phyloP scores from a whole-genome alignment of 2,888 invertebrate genomes.

The Stenolophus ochropezus region DNA sequence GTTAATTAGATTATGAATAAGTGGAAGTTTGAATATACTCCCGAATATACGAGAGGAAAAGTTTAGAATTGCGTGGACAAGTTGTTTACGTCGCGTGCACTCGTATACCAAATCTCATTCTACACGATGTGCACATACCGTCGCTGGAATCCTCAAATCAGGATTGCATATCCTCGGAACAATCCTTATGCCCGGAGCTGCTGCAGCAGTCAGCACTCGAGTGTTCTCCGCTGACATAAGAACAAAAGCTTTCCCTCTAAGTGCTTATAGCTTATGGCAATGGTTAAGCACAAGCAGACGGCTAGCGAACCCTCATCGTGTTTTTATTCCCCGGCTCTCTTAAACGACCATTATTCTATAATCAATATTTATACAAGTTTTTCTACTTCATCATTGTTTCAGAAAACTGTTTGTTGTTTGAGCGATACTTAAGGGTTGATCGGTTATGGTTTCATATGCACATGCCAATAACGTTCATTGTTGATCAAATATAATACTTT shows the following conservation, averaged over 20 bases:
- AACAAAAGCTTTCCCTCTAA: constrained; percentile 58
- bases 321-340: constrained; percentile 39
- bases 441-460: constrained; percentile 1
- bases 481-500: not conserved
- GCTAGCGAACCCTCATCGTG: constrained; percentile 12
- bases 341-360: constrained; percentile 48
- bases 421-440: constrained; percentile 6
- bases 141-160: not conserved
- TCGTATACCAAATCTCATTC: constrained; percentile 5
- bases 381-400: constrained; percentile 41
- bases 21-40: too few relatives aligned
- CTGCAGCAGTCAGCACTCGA: constrained; percentile 12
- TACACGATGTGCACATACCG: constrained; percentile 22
- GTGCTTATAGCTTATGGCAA: constrained; percentile 59
- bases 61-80: not conserved
- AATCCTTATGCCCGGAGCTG: not conserved
- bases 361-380: constrained; percentile 59
- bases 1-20: too few relatives aligned
- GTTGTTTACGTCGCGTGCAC: not conserved
- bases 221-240: constrained; percentile 54
- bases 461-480: not conserved
- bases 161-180: not conserved
- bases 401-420: constrained; percentile 27
- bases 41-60: not conserved
- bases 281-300: constrained; percentile 45